Evolutionary conservation across 2,113 vertebrate genomes (phyloP).

Genomic region (Lates calcarifer): DNA sequence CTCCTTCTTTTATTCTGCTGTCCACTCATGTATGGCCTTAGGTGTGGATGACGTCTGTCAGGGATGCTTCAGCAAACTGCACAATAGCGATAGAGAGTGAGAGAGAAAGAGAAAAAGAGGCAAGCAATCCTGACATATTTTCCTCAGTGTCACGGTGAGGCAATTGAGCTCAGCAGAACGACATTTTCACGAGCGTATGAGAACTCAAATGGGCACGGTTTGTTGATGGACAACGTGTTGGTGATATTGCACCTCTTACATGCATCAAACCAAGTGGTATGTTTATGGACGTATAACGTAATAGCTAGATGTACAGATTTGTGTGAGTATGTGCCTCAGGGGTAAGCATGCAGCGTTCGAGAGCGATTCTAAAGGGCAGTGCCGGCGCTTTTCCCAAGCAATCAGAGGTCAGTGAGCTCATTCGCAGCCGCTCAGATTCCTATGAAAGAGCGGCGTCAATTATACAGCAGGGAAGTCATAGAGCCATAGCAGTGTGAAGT

Average conservation of each 20-base stretch:
- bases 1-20: slow-evolving; percentile 73
- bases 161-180: slow-evolving; percentile 25
- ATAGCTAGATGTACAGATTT: slow-evolving; percentile 32
- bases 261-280: neutral
- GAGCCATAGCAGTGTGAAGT: slow-evolving; percentile 33
- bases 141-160: slow-evolving; percentile 3
- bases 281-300: slow-evolving; percentile 35
- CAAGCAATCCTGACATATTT: slow-evolving; percentile 59
- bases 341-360: neutral
- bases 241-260: slow-evolving; percentile 1
- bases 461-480: slow-evolving; percentile 33
- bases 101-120: slow-evolving; percentile 34
- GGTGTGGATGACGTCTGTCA: slow-evolving; percentile 65
- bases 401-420: slow-evolving; percentile 45
- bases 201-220: slow-evolving; percentile 8
- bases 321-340: slow-evolving; percentile 8
- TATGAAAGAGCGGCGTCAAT: slow-evolving; percentile 23
- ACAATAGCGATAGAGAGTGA: slow-evolving; percentile 68
- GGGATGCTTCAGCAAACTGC: slow-evolving; percentile 59
- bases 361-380: slow-evolving; percentile 12
- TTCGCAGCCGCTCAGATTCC: slow-evolving; percentile 16
- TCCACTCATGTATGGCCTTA: slow-evolving; percentile 79
- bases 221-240: slow-evolving; percentile 20
- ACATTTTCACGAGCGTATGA: slow-evolving; percentile 9
- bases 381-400: neutral